Conservation (phyloP, 1,140 invertebrate species). For the Drosophila suzukii region DNA sequence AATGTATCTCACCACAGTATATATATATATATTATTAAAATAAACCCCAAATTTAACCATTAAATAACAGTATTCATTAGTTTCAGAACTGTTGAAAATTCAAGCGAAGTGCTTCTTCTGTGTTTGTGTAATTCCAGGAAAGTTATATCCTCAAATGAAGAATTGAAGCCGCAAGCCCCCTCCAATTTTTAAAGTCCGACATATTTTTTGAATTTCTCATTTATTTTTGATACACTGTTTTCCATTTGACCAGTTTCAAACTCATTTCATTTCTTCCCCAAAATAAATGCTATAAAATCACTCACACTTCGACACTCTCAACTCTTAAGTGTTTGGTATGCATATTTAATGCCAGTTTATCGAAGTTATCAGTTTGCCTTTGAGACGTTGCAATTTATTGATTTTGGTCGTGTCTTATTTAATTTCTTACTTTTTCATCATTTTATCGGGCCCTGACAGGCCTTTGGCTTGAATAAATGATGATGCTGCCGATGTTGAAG, state of each 20-base stretch:
- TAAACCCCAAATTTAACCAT: too few relatives aligned
- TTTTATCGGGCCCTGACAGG: constrained; percentile 50
- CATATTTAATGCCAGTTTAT: constrained; percentile 74
- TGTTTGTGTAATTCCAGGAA: constrained; percentile 21
- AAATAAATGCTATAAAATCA: constrained; percentile 40
- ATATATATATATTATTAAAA: too few relatives aligned
- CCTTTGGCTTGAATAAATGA: constrained; percentile 59
- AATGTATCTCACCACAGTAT: too few relatives aligned
- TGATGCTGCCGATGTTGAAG: constrained; percentile 43
- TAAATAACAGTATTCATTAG: too few relatives aligned
- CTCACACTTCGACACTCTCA: constrained; percentile 5
- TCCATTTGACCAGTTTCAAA: neutral
- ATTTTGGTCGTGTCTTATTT: constrained; percentile 71
- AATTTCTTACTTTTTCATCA: constrained; percentile 47
- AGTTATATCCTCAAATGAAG: constrained; percentile 13
- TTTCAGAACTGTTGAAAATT: neutral
- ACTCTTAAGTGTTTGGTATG: constrained; percentile 38
- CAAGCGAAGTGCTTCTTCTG: neutral
- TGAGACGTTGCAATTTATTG: constrained; percentile 73
- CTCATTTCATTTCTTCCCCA: neutral
- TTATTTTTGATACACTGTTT: neutral
- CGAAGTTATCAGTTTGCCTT: constrained; percentile 23
- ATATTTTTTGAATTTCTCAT: neutral
- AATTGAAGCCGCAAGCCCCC: neutral
- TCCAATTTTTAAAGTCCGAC: neutral